These are phyloP conservation scores for Campaea margaritaria DNA, from an alignment of 2,888 invertebrate species.

Conservation along the genomic window DNA sequence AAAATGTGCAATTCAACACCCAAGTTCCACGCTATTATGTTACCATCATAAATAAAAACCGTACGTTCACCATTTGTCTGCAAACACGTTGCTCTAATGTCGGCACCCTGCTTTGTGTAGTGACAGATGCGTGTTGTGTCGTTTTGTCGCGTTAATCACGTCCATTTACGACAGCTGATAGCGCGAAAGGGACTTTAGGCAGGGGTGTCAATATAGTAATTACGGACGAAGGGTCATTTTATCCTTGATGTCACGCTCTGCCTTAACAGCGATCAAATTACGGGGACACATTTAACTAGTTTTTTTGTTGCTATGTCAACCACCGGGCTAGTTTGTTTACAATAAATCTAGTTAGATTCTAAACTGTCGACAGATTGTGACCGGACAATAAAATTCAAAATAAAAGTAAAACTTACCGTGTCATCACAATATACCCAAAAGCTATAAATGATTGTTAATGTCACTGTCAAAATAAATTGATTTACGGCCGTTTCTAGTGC, in stretches of 20 bases:
- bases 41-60: constrained; percentile 28
- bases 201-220: constrained; percentile 14
- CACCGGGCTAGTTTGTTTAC: too few relatives aligned
- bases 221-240: not conserved
- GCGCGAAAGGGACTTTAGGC: constrained; percentile 16
- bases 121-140: constrained; percentile 34
- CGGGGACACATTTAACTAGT: not conserved
- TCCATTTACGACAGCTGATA: constrained; percentile 24
- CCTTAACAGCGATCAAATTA: not conserved
- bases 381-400: not conserved
- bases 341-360: too few relatives aligned
- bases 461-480: constrained; percentile 43
- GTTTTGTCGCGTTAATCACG: constrained; percentile 32
- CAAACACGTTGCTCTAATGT: constrained; percentile 41
- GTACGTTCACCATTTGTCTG: constrained; percentile 37
- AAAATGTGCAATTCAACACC: constrained; percentile 29
- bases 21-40: constrained; percentile 23
- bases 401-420: not conserved
- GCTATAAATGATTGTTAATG: constrained; percentile 16
- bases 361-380: too few relatives aligned
- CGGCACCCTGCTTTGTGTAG: constrained; percentile 20
- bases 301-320: too few relatives aligned
- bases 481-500: constrained; percentile 36
- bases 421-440: constrained; percentile 10
- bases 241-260: not conserved